Base-by-base conservation (phyloP, 2,113 vertebrate species). In the Cyanoliseus patagonus region DNA sequence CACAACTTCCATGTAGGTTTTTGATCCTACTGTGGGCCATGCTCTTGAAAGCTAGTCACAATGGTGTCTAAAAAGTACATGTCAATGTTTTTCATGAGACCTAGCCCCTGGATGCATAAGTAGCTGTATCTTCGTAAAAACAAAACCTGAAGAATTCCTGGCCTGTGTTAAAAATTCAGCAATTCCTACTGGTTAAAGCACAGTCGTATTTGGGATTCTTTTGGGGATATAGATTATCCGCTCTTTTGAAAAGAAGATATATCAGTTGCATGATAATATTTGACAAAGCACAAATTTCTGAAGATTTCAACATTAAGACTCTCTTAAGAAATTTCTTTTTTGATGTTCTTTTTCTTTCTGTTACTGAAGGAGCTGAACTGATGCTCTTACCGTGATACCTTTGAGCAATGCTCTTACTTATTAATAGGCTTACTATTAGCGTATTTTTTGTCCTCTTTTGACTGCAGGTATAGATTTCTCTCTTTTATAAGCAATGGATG, bases 201-300 rank as follows among this genome's bases (percentile, higher is more conserved):
- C 3, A 41, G 10, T 13, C 72, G 3, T 11, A 18, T 68, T 72
- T 59, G 24, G 17, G 8, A 23, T 20, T 42, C 78, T 70, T 42
- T 0, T 2, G 10, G 3, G 11, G 2, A 2, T 33, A 13, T 22
- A 3, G 2, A 67, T 1, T 42, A 57, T 53, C 37, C 63, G 10
- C 22, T 53, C 5, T 86, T 88, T 91, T 64, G 17, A 68, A 86
- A 67, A 41, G 13, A 55, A 62, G 10, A 59, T 41, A 0, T 14
- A 19, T 39, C 7, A 19, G 31, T 30, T 76, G 19, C 30, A 37
- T 68, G 7, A 41, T 44, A 44, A 63, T 44, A 69, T 39, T 83
- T 72, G 20, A 46, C 4, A 61, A 69, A 81, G 22, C 4, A 23
- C 17, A 47, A 44, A 6, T n/a, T 88, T 83, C 33, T 77, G 68